phyloP scores from a whole-genome alignment of 2,797 vertebrate species.

The Chrysocyon brachyurus region DNA sequence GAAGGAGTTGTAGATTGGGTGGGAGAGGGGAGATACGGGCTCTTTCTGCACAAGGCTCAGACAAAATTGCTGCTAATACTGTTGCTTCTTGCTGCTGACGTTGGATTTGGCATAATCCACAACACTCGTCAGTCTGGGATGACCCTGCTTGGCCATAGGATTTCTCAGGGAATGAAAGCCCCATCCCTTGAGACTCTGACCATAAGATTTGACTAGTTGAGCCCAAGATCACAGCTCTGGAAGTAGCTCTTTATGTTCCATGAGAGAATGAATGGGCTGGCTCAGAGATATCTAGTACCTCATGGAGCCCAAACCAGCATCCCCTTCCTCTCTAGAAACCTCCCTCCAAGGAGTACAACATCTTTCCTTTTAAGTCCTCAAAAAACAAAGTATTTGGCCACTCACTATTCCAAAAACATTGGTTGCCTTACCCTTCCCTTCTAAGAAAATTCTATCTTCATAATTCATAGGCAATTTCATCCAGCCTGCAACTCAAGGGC shows the following conservation, averaged over 20 bases:
- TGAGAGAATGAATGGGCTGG: fast-evolving
- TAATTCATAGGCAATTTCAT: fast-evolving
- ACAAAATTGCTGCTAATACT: fast-evolving
- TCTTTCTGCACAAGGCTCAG: neutral
- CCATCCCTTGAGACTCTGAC: fast-evolving
- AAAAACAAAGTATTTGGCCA: neutral
- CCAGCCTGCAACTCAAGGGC: fast-evolving
- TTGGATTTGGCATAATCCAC: neutral
- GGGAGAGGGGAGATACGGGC: fast-evolving
- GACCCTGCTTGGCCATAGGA: fast-evolving
- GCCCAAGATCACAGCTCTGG: too few species aligned
- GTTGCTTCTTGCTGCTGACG: fast-evolving
- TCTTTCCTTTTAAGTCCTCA: neutral
- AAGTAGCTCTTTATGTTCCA: too few species aligned
- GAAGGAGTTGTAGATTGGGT: too few species aligned
- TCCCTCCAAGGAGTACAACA: neutral
- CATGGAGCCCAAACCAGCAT: neutral
- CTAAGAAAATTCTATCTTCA: neutral
- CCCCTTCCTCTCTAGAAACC: neutral
- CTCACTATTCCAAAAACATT: neutral
- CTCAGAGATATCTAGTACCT: fast-evolving
- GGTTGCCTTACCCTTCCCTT: too few species aligned
- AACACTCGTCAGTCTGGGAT: fast-evolving
- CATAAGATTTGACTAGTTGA: neutral
- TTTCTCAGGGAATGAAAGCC: fast-evolving